Base-by-base conservation (phyloP, 2,888 invertebrate genomes). In the Selenia dentaria region DNA sequence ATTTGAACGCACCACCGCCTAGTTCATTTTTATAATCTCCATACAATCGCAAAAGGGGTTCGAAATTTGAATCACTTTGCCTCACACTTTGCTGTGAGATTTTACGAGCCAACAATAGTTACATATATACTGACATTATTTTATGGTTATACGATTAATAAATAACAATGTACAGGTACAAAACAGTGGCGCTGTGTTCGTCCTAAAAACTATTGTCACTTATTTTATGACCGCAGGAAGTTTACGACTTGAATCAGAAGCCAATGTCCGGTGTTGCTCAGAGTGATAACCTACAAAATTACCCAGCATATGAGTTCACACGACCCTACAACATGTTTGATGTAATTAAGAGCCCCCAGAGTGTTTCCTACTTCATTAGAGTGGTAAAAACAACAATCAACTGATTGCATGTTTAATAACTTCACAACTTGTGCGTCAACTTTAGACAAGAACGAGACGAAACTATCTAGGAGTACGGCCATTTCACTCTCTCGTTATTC, bases 381-480 rank as follows among this genome's bases (percentile, higher is more conserved):
- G 69, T 68, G 68, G 69, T 80, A 72, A 76, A 79, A 83, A 82
- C 59, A 67, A 74, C 77, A 81, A 86, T 87, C 83, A 84, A 83
- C 79, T 85, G 85, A 88, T 87, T 88, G 84, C 83, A 74, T 71
- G 70, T 75, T 76, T 82, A 79, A 81, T 85, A 83, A 82, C 82
- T 76, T 77, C 70, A 70, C 71, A 57, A n/a, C 57, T 43, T 59
- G 45, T 49, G 64, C 63, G 60, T 62, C 59, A 65, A 71, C 70
- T 78, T 79, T 64, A 65, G 64, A 66, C 51, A 64, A 42, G 69
- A 82, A 50, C 31, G 68, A 42, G 79, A 78, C 46, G 42, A 41
- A 45, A 20, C 26, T 63, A 65, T 50, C 34, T 29, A 37, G 40
- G 18, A 53, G 37, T 51, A 54, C 49, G 9, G 20, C 57, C 53